Evolutionary conservation across 35 echinoderm and acorn worm species (phyloP).

Genomic region (Apostichopus japonicus): DNA sequence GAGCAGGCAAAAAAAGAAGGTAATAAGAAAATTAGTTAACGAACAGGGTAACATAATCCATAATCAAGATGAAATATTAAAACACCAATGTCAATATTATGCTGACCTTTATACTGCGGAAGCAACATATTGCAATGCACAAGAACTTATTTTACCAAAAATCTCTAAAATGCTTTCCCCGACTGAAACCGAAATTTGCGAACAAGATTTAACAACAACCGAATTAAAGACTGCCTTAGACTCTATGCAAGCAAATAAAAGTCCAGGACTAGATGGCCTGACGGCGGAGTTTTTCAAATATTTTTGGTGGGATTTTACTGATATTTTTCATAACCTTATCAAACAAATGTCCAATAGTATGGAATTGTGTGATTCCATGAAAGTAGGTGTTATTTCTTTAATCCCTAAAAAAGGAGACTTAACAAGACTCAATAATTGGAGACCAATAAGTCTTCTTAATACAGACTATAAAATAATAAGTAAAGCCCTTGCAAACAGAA

Average conservation of each 20-base stretch:
- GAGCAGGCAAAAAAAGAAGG: background rate
- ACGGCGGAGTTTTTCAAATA: conserved; percentile 31
- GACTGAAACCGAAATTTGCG: background rate
- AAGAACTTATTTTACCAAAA: background rate
- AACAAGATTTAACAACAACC: background rate
- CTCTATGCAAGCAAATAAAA: conserved; percentile 28
- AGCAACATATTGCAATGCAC: background rate
- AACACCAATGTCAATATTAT: background rate
- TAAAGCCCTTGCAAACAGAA: background rate
- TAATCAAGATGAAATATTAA: background rate
- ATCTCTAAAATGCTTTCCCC: background rate
- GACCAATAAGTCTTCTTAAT: conserved; percentile 55
- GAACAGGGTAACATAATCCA: background rate
- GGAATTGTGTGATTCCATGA: conserved; percentile 40
- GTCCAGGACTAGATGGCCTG: conserved; percentile 49
- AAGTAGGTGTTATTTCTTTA: background rate
- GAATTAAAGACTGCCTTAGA: background rate
- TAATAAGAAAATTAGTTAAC: background rate
- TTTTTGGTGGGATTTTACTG: conserved; percentile 26
- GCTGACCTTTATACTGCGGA: background rate
- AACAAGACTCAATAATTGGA: conserved; percentile 27
- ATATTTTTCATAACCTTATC: conserved; percentile 2
- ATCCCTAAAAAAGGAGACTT: conserved; percentile 32
- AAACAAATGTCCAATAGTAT: background rate
- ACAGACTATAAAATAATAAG: conserved; percentile 43